Base-by-base conservation (phyloP, 2,113 vertebrate species). In the Passer montanus region DNA sequence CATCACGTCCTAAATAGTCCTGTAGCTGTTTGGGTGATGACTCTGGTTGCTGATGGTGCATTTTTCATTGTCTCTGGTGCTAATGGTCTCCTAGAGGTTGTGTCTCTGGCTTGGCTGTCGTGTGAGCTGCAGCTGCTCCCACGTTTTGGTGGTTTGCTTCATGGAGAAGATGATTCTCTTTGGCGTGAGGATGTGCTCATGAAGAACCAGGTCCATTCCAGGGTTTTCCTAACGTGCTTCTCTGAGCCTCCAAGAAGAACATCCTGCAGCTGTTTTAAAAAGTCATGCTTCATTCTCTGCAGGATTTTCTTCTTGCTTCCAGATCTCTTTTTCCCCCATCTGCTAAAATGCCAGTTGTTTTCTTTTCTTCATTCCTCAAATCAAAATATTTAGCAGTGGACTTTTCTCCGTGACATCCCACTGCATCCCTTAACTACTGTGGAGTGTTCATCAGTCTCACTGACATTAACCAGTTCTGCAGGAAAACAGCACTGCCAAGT, bases 361-460 rank as follows among this genome's bases (percentile, higher is more conserved):
- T 95, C 69, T 89, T 96, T 97, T 88, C 87, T 92, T 37, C 10
- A 8, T 87, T 95, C 81, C 62, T 83, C 66, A 95, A 95, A 91
- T 92, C 59, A 94, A 94, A 97, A 95, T 97, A 93, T 96, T 98
- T 95, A 95, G 79, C 13, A 30, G 74, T 41, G 76, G 62, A 74
- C 89, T 90, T 94, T 78, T 73, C 91, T 95, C 83, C 59, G 6
- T 93, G 76, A 91, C 84, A 93, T 91, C 37, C n/a, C 72, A 58
- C 75, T 84, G 59, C 81, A 90, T 95, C 77, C 70, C 43, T 23
- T n/a, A 44, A 79, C 86, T 95, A 77, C 89, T 78, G 80, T 58
- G 78, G 28, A 66, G 44, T 46, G 68, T 92, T 88, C 62, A 55
- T 78, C 77, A 86, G 41, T n/a, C 35, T 41, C 43, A n/a, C 15